These are phyloP conservation scores for Porites lutea DNA, from an alignment of 64 coral and sea anemone species.

Conservation along the genomic window DNA sequence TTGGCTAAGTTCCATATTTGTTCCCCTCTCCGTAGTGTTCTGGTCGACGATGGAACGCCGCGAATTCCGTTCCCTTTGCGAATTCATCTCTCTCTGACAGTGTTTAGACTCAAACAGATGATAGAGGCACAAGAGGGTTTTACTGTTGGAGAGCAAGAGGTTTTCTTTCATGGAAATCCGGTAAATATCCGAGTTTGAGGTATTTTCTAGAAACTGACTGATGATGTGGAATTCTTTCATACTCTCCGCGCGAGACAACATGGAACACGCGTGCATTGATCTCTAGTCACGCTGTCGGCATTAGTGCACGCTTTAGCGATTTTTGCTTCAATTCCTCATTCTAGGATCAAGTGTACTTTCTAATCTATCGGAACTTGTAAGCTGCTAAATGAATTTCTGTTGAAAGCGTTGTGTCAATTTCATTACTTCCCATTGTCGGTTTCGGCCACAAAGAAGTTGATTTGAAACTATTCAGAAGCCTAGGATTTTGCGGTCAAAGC, in stretches of 20 bases:
- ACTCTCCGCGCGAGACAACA: conserved; percentile 37
- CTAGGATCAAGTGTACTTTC: background rate
- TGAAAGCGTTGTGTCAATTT: background rate
- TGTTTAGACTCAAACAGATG: conserved; percentile 92
- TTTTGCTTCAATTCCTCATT: background rate
- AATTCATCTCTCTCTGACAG: conserved; percentile 83
- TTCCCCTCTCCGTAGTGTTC: conserved; percentile 66
- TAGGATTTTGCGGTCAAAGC: background rate
- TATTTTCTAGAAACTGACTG: conserved; percentile 35
- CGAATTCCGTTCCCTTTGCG: conserved; percentile 92
- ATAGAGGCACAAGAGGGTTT: conserved; percentile 99
- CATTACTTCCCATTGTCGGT: background rate
- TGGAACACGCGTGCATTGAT: background rate
- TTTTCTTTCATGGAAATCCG: conserved; percentile 89
- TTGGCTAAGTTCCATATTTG: conserved; percentile 43
- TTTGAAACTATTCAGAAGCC: conserved; percentile 9
- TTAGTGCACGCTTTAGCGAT: conserved; percentile 1
- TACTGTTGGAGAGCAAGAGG: conserved; percentile 89
- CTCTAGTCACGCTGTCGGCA: background rate
- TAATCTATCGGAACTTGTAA: background rate
- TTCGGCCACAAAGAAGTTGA: no score
- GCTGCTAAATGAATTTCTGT: conserved; percentile 16
- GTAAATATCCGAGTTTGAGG: conserved; percentile 46
- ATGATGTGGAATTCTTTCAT: conserved; percentile 39
- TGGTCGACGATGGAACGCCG: conserved; percentile 98